A percentile compares a stretch with the other conserved stretches of the same genome.
These are phyloP conservation scores for Cercopithecus hamlyni DNA, from an alignment of 2,797 vertebrate genomes.

Conservation along the genomic window DNA sequence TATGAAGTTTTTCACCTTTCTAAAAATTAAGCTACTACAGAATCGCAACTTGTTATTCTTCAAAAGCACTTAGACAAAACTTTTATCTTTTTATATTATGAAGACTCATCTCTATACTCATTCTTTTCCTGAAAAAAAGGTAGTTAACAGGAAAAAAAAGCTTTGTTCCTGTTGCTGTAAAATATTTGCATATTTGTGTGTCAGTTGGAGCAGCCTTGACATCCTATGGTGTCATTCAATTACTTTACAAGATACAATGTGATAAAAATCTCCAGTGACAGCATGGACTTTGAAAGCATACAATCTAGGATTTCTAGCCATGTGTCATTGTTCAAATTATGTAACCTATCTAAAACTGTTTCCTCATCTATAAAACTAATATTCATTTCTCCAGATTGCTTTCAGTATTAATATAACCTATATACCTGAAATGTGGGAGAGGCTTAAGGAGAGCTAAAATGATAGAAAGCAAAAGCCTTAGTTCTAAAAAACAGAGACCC, in stretches of 20 bases:
- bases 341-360: not conserved
- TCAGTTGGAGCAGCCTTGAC: not conserved
- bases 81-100: not conserved
- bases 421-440: not conserved
- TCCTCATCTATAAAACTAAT: not conserved
- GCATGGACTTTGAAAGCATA: conserved; percentile 22
- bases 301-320: not conserved
- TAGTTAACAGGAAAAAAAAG: not conserved
- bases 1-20: not conserved
- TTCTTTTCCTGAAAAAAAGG: not conserved
- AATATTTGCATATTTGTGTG: not conserved
- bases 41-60: not conserved
- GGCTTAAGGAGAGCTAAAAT: not conserved
- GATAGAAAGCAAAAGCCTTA: not conserved
- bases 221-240: not conserved
- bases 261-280: not conserved
- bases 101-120: not conserved
- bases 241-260: conserved; percentile 5
- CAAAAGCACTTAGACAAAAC: not conserved
- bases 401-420: not conserved
- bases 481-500: not conserved
- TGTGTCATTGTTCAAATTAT: not conserved
- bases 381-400: not conserved
- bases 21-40: not conserved
- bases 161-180: not conserved